These are phyloP conservation scores for Palaemon carinicauda DNA, from an alignment of 1,140 invertebrate species.

Conservation along the genomic window DNA sequence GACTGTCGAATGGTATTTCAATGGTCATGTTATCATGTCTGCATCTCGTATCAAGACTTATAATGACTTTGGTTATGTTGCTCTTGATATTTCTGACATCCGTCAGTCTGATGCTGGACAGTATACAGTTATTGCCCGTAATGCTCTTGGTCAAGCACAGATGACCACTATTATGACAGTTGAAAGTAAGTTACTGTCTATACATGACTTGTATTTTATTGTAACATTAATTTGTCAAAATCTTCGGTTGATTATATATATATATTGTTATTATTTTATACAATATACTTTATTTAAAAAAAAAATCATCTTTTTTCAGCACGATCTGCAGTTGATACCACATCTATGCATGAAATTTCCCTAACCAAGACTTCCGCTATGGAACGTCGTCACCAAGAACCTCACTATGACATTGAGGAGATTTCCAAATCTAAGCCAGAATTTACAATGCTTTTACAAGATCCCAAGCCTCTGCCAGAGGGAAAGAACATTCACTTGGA, in stretches of 20 bases:
- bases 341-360: conserved; percentile 83
- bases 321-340: conserved; percentile 75
- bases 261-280: background rate
- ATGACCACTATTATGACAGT: conserved; percentile 83
- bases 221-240: too few relatives aligned
- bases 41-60: conserved; percentile 90
- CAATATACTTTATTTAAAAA: background rate
- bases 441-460: conserved; percentile 80
- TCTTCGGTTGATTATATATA: too few relatives aligned
- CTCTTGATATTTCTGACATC: conserved; percentile 90
- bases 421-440: conserved; percentile 92
- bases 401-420: conserved; percentile 89
- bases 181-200: conserved; percentile 69
- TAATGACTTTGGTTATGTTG: conserved; percentile 95
- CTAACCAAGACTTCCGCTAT: conserved; percentile 87
- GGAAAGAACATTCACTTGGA: conserved; percentile 92
- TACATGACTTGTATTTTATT: too few relatives aligned
- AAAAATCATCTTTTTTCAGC: conserved; percentile 65
- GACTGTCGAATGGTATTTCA: conserved; percentile 88
- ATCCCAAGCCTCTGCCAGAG: conserved; percentile 67
- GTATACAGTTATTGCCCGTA: conserved; percentile 89
- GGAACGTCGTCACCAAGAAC: conserved; percentile 86
- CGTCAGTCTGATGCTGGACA: conserved; percentile 84
- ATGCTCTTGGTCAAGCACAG: conserved; percentile 84
- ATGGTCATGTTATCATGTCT: conserved; percentile 69